Evolutionary conservation across 2,888 invertebrate species (phyloP), one percentile per base, ranked within the genome.

Genomic region (Erpobdella octoculata): DNA sequence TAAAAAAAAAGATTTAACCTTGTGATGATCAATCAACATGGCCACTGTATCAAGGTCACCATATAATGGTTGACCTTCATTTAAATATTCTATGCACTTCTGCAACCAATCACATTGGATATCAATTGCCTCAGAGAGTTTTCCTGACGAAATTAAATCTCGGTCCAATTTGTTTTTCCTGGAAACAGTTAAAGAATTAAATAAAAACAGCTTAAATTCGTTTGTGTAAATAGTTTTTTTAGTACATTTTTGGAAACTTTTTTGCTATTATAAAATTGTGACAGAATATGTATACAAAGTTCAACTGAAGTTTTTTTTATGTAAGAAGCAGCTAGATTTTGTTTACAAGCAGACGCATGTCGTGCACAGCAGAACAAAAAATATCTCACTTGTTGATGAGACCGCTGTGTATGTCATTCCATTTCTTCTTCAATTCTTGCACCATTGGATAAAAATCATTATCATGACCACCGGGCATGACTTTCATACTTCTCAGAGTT

Each of bases 11-110:
- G 38, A 31, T 9, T 21, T 25, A 35, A 82, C 82, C 79, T 80
- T 81, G 74, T 82, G 82, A 72, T 83, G 82, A 71, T 82, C 83
- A 37, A 80, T 79, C 38, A 83, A 78, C 76, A 82, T 81, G 75
- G 79, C 78, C 61, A 82, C 81, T 18, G 83, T 82, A 76, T 83
- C 83, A 36, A 81, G 78, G 76, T 83, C 83, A 61, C 83, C 83
- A n/a, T 81, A 76, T 36, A 82, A 78, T 6, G 81, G 81, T 72
- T 81, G 79, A 70, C 81, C 80, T 64, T 81, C 80, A 12, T 79
- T 78, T 59, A 82, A 76, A 61, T 80, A 79, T 21, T 78, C 76
- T 73, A 82, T 81, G 33, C 81, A 81, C 73, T 81, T 81, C 65
- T 77, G 75, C 65, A 83, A 78, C 83, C 83, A 83, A 76, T 83